Conservation (phyloP, 2,888 invertebrate species). For the Proisotoma minuta region DNA sequence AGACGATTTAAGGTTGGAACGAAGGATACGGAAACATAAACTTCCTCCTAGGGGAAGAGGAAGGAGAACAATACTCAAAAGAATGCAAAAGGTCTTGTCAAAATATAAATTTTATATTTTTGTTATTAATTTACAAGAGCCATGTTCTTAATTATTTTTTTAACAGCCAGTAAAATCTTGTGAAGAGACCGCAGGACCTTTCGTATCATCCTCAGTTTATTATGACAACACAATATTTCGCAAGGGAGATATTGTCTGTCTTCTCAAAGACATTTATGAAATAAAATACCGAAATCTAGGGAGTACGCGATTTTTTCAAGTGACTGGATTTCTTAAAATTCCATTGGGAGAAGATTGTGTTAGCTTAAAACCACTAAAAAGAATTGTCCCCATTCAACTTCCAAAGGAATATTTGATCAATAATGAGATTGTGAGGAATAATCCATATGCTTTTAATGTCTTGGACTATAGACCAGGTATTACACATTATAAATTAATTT, state of each 20-base stretch:
- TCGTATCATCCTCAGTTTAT: not conserved
- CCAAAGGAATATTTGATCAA: no score
- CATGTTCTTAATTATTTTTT: not conserved
- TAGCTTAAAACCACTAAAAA: not conserved
- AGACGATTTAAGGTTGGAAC: constrained; percentile 6
- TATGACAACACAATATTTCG: not conserved
- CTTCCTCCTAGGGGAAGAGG: constrained; percentile 6
- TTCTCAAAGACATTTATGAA: not conserved
- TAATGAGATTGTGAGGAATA: no score
- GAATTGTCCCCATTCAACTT: not conserved
- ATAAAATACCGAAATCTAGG: not conserved
- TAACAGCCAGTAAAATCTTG: constrained; percentile 7
- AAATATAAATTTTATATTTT: not conserved
- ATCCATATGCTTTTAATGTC: not conserved
- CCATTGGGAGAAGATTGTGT: not conserved
- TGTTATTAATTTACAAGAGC: not conserved
- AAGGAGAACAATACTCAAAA: constrained; percentile 5
- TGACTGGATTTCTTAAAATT: constrained; percentile 2
- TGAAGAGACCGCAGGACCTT: not conserved
- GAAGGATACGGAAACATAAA: constrained; percentile 5
- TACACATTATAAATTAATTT: not conserved
- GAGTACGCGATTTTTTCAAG: constrained; percentile 1
- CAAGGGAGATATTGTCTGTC: constrained; percentile 9
- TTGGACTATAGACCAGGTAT: not conserved
- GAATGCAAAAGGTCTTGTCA: constrained; percentile 6